Evolutionary conservation across 2,113 vertebrate genomes (phyloP).

Genomic region (Okapia johnstoni): DNA sequence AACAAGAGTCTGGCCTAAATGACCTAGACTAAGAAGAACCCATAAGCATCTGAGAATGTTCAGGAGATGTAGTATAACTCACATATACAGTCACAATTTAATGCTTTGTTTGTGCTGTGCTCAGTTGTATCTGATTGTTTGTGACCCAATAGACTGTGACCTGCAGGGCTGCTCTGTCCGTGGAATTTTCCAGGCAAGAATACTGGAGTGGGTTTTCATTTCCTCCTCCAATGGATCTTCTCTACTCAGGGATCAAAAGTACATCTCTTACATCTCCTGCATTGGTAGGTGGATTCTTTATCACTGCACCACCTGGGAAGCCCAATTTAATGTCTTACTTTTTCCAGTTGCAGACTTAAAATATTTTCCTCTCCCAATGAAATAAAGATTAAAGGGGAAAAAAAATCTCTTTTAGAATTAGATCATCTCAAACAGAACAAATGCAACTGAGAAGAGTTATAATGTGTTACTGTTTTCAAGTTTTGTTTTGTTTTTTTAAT

Average conservation of each 20-base stretch:
- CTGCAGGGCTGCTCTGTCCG: no score
- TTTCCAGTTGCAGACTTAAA: background rate
- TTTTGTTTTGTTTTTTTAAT: background rate
- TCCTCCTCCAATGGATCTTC: no score
- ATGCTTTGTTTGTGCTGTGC: background rate
- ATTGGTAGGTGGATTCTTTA: no score
- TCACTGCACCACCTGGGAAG: no score
- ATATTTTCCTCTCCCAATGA: background rate
- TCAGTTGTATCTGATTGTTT: no score
- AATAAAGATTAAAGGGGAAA: background rate
- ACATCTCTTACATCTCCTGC: no score
- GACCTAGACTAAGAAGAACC: background rate
- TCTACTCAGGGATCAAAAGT: no score
- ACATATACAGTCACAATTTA: background rate
- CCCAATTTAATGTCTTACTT: background rate
- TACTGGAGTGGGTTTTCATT: no score
- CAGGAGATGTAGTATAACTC: background rate
- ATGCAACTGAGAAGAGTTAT: background rate
- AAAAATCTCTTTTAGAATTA: background rate
- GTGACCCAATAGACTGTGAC: no score
- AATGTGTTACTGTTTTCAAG: background rate
- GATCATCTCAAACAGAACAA: background rate
- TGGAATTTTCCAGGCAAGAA: no score
- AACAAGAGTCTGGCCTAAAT: background rate
- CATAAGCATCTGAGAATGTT: background rate